phyloP scores from a whole-genome alignment of 2,797 vertebrate genomes.

The Lateolabrax maculatus region DNA sequence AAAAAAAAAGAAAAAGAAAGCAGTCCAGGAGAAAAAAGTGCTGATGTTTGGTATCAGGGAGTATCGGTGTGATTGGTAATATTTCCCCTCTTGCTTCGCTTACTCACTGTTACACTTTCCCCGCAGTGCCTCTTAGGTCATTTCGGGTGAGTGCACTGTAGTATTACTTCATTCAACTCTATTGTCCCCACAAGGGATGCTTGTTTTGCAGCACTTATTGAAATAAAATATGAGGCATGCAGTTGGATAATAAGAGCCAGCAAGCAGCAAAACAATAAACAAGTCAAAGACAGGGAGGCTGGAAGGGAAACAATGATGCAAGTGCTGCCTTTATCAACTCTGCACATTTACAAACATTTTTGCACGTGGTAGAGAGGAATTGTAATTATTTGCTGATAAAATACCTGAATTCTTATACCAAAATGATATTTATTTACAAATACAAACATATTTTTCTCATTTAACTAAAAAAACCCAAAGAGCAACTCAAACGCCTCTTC shows the following conservation, averaged over 20 bases:
- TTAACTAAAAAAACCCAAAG: background rate
- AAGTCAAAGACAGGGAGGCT: background rate
- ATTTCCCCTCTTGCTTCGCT: conserved; percentile 53
- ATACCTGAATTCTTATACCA: background rate
- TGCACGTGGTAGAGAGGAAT: background rate
- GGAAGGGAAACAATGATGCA: background rate
- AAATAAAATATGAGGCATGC: conserved; percentile 22
- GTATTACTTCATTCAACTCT: conserved; percentile 54
- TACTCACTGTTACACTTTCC: conserved; percentile 57
- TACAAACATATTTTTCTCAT: background rate
- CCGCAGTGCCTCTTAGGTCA: conserved; percentile 55
- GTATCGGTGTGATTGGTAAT: conserved; percentile 64
- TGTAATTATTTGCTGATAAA: background rate
- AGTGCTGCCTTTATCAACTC: background rate
- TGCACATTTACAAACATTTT: background rate
- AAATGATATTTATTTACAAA: background rate
- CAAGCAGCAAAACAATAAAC: background rate
- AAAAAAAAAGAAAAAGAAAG: conserved; percentile 19
- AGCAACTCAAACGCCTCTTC: background rate
- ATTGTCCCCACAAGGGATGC: conserved; percentile 8
- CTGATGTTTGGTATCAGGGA: conserved; percentile 66
- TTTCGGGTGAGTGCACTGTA: conserved; percentile 68
- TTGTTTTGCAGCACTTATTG: conserved; percentile 31
- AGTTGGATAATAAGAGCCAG: background rate
- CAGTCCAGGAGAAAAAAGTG: conserved; percentile 57